Percentiles rank a stretch among this genome's conserved stretches.
Conservation (phyloP, 2,113 vertebrate genomes). For the Taxidea taxus region DNA sequence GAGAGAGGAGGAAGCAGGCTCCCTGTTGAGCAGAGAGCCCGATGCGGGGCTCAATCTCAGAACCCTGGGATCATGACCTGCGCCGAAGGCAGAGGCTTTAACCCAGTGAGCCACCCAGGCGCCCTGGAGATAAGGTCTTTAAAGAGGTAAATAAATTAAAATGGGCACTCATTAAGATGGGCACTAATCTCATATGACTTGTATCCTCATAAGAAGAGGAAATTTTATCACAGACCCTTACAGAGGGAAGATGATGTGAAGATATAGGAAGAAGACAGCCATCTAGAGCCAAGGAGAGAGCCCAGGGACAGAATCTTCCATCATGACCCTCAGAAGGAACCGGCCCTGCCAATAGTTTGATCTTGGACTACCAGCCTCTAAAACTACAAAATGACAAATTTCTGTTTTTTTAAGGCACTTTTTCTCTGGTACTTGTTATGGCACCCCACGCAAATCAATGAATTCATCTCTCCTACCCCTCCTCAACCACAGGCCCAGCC, state of each 20-base stretch:
- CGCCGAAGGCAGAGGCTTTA: too few species aligned
- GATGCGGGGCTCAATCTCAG: too few species aligned
- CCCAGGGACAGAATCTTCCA: background rate
- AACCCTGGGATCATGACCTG: too few species aligned
- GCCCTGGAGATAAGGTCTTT: background rate
- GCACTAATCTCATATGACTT: background rate
- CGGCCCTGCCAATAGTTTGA: background rate
- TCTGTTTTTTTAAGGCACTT: background rate
- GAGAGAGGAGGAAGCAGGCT: too few species aligned
- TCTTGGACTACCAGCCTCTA: background rate
- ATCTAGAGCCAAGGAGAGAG: background rate
- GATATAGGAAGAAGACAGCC: background rate
- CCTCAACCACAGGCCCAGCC: background rate
- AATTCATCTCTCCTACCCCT: background rate
- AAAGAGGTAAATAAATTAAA: background rate
- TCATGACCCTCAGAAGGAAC: background rate
- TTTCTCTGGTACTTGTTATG: background rate
- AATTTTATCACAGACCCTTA: background rate
- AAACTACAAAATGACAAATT: background rate
- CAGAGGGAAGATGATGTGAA: background rate
- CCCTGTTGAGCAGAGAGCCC: too few species aligned
- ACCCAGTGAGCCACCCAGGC: too few species aligned
- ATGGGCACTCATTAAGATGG: background rate
- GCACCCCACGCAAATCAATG: background rate
- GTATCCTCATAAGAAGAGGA: background rate